Percentiles rank a stretch among this genome's conserved stretches.
Conservation (phyloP, 2,888 invertebrate species). For the Scaptomyza tumidula region DNA sequence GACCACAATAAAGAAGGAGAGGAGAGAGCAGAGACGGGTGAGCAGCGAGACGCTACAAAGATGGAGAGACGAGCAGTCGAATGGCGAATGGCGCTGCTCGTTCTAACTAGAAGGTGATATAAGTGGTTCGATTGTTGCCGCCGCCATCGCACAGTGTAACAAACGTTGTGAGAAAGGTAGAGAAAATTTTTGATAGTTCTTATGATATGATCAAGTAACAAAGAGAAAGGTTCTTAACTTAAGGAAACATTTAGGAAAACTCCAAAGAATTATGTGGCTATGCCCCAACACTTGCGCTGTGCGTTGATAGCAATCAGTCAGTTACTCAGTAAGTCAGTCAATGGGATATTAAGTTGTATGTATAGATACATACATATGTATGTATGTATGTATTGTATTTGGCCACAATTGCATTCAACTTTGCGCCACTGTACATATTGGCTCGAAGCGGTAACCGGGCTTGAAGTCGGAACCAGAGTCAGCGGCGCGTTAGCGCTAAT, state of each 20-base stretch:
- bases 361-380: too few relatives aligned
- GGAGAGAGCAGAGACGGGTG: background rate
- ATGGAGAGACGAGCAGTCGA: slow-evolving; percentile 29
- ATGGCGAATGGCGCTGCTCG: slow-evolving; percentile 51
- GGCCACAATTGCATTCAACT: background rate
- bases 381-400: too few relatives aligned
- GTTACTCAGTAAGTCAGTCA: too few relatives aligned
- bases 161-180: background rate
- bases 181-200: background rate
- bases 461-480: slow-evolving; percentile 52
- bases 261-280: too few relatives aligned
- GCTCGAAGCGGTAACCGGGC: slow-evolving; percentile 46
- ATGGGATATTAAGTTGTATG: too few relatives aligned
- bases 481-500: slow-evolving; percentile 80
- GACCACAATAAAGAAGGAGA: slow-evolving; percentile 3
- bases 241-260: too few relatives aligned
- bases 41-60: background rate
- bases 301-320: background rate
- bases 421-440: slow-evolving; percentile 46
- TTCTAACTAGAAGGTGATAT: slow-evolving; percentile 85
- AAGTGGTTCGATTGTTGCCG: slow-evolving; percentile 83
- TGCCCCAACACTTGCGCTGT: background rate
- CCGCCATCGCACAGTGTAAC: slow-evolving; percentile 66
- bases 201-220: too few relatives aligned
- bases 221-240: background rate